Evolutionary conservation across 2,888 invertebrate genomes (phyloP), one percentile per base, ranked within the genome.

Genomic region (Volucella inanis): DNA sequence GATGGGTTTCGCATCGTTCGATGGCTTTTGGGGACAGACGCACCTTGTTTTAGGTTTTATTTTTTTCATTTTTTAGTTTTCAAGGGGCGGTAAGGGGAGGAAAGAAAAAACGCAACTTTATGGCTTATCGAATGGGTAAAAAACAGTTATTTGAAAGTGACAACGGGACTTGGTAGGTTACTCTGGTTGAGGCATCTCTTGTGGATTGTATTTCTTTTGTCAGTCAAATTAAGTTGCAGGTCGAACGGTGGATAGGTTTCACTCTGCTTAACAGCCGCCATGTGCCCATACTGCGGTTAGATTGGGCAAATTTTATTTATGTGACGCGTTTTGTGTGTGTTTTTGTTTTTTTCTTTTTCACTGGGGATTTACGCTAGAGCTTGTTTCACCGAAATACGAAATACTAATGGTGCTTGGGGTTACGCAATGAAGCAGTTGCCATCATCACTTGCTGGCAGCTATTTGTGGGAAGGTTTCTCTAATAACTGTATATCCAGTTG

Each of bases 141-240:
- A 31, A 31, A 85, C 85, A 81, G 85, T 85, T 85, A 81, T 85
- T 81, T 81, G 85, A 85, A 85, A 85, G 85, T 85, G 85, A 85
- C 85, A 85, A 85, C 85, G 85, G 85, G 80, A 85, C 85, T 85
- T 85, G 85, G 50, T 81, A 76, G 81, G 81, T 75, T 67, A 22
- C 57, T 43, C 47, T 62, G 61, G 41, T 54, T 45, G 10, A 10
- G 43, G 65, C 45, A 54, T 41, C 22, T 11, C 11, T 9, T 39
- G 38, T 15, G 49, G 43, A 61, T 45, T 45, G 59, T 43, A 71
- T 64, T 55, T 76, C 81, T 76, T 67, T 85, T 85, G 85, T 85
- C 54, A 77, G 57, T 67, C 76, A 81, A 85, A 81, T 85, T 77
- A 72, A 81, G 81, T 72, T 81, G 85, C 85, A 62, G 74, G 68